Base-by-base conservation (phyloP, 35 echinoderm and acorn worm genomes). In the Ophioderma brevispina region DNA sequence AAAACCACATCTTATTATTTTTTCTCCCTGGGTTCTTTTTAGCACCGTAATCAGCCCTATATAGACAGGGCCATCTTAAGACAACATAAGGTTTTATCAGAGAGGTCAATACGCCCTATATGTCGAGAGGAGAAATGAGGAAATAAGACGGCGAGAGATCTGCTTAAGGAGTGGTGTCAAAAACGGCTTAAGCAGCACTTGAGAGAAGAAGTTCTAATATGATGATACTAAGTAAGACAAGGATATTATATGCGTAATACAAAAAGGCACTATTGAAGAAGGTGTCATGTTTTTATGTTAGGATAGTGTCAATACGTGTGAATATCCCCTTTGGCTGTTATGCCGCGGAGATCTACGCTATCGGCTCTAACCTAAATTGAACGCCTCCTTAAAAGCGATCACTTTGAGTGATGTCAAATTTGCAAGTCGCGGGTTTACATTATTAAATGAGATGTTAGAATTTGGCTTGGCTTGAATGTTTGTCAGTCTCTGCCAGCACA, bases 301-400 rank as follows among this genome's bases (percentile, higher is more conserved):
- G 28, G 59, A 30, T 30, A 70, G 59, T 25, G n/a, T 70, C 17
- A 25, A 4, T 15, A 70, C 17, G 59, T 70, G 59, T 70, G 28
- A 30, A 8, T 70, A 70, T 3, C 59, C 5, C 59, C 59, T 70
- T 25, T 13, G 59, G 59, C 59, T 18, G 59, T 30, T 70, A 30
- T 70, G 59, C 28, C 59, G 4, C 15, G 17, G 2, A 25, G 59
- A 25, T 70, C 59, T 25, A 70, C n/a, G 59, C 17, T 8, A 13
- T 70, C 6, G 28, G 28, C 59, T 70, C 28, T 70, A 70, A 18
- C 1, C 23, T 70, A 70, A 70, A 70, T 70, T 70, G 59, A 70
- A 70, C 59, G 59, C 59, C 59, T 70, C n/a, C 59, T 70, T 70
- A 70, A 70, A 70, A 30, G 59, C 15, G 59, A 70, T 70, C 59